Evolutionary conservation across 2,888 invertebrate genomes (phyloP).

Genomic region (Phyllotreta striolata): DNA sequence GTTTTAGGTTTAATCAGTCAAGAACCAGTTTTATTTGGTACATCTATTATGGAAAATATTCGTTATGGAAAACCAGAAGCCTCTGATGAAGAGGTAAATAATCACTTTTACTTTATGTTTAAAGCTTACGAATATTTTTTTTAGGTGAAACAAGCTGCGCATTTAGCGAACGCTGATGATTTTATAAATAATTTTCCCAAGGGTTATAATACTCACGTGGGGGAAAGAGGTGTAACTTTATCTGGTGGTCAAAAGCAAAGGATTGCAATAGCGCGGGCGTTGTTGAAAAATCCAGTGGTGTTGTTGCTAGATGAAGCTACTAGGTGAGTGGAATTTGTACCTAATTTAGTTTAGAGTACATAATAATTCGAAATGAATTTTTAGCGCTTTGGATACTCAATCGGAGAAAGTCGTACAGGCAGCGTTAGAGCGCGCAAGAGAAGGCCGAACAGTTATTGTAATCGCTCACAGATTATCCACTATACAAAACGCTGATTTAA

Average conservation of each 20-base stretch:
- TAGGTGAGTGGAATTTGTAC: constrained; percentile 65
- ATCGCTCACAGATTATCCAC: constrained; percentile 96
- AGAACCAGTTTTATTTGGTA: constrained; percentile 93
- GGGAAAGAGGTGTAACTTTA: constrained; percentile 90
- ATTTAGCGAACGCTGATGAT: constrained; percentile 89
- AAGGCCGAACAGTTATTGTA: constrained; percentile 90
- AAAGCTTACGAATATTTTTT: constrained; percentile 32
- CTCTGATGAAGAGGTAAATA: constrained; percentile 70
- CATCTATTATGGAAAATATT: constrained; percentile 91
- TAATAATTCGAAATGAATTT: constrained; percentile 38
- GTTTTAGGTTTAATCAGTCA: constrained; percentile 91
- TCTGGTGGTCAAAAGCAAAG: constrained; percentile 96
- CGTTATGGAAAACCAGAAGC: constrained; percentile 83
- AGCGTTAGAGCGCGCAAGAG: constrained; percentile 83
- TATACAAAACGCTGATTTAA: constrained; percentile 88
- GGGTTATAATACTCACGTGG: constrained; percentile 86
- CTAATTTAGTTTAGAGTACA: background rate
- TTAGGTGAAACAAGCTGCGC: constrained; percentile 80
- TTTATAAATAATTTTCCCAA: constrained; percentile 84
- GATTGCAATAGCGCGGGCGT: constrained; percentile 92
- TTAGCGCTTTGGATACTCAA: constrained; percentile 89
- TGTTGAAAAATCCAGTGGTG: constrained; percentile 88
- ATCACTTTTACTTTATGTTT: background rate
- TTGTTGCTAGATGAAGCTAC: constrained; percentile 95
- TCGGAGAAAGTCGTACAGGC: constrained; percentile 91